phyloP scores from a whole-genome alignment of 2,888 invertebrate genomes.

The Lamellibrachia columna region DNA sequence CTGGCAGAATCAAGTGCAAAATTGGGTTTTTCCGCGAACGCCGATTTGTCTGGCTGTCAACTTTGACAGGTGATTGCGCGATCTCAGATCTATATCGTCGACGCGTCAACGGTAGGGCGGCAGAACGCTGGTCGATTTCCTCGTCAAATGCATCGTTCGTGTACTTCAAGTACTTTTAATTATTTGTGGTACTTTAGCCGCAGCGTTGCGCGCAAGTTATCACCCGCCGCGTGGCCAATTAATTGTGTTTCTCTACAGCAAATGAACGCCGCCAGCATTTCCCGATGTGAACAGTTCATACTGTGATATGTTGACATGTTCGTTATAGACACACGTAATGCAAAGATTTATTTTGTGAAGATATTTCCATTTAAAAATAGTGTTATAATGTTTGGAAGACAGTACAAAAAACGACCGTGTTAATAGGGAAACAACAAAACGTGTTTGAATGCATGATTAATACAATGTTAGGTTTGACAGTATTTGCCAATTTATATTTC shows the following conservation, averaged over 20 bases:
- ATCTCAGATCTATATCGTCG: background rate
- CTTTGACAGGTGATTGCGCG: background rate
- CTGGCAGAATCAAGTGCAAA: constrained; percentile 3
- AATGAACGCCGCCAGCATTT: background rate
- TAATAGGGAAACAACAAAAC: background rate
- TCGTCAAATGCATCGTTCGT: background rate
- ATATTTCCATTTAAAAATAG: background rate
- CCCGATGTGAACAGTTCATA: background rate
- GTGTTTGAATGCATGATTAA: no score
- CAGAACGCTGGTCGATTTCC: background rate
- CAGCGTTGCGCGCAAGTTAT: background rate
- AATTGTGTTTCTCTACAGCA: background rate
- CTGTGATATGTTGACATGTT: background rate
- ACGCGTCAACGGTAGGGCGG: background rate
- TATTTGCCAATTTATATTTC: background rate
- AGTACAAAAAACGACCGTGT: background rate
- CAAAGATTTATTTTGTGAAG: background rate
- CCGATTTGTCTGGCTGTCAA: background rate
- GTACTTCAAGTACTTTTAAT: background rate
- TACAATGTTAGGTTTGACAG: background rate
- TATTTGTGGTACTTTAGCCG: background rate
- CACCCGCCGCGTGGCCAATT: background rate
- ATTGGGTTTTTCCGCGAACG: background rate
- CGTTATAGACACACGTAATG: background rate
- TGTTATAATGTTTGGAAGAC: background rate